Evolutionary conservation across 1,140 invertebrate genomes (phyloP).

Genomic region (Brachystomella parvula): DNA sequence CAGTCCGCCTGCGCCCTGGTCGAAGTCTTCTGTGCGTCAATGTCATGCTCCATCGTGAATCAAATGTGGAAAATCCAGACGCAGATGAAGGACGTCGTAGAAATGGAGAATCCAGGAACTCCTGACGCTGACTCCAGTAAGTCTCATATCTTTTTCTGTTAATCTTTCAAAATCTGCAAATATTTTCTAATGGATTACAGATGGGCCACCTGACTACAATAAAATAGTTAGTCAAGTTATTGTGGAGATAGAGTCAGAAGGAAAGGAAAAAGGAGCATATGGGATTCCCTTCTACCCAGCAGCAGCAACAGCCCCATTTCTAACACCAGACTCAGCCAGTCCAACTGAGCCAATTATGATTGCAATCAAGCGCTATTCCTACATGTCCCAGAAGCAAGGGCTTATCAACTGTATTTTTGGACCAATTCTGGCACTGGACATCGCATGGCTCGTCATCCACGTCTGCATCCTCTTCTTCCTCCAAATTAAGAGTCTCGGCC

Average conservation of each 20-base stretch:
- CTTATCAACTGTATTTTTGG: conserved; percentile 29
- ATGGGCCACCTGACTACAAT: too few relatives aligned
- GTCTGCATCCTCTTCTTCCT: conserved; percentile 19
- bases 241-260: background rate
- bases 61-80: conserved; percentile 1
- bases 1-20: conserved; percentile 20
- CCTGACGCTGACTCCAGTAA: too few relatives aligned
- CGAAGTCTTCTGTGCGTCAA: conserved; percentile 31
- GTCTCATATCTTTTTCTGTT: too few relatives aligned
- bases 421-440: conserved; percentile 21
- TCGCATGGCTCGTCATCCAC: conserved; percentile 16
- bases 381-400: conserved; percentile 14
- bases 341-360: conserved; percentile 6
- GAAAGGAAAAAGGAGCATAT: background rate
- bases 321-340: background rate
- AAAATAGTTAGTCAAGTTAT: background rate
- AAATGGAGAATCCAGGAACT: background rate
- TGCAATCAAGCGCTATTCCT: conserved; percentile 22
- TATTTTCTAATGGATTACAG: too few relatives aligned
- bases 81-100: conserved; percentile 4
- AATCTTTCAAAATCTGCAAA: too few relatives aligned
- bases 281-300: background rate
- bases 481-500: conserved; percentile 16
- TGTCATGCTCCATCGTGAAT: conserved; percentile 8
- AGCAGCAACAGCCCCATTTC: background rate